Evolutionary conservation across 2,113 vertebrate species (phyloP).

Genomic region (Zosterops lateralis): DNA sequence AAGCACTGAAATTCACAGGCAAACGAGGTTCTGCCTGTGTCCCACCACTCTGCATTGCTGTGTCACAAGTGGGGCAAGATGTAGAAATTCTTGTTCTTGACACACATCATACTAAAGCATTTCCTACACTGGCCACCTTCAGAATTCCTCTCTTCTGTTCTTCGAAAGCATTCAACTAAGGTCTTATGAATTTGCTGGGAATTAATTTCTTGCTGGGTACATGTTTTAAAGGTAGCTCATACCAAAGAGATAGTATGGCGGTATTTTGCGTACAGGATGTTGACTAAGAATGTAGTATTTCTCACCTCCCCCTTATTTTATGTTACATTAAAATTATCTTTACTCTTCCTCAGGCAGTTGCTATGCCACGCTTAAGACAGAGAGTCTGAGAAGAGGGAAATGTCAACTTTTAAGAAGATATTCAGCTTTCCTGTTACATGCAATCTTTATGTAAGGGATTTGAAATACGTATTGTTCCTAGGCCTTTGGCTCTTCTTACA

Average conservation of each 20-base stretch:
- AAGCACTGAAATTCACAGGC: not conserved
- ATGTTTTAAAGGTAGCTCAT: slow-evolving; percentile 48
- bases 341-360: slow-evolving; percentile 54
- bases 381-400: slow-evolving; percentile 36
- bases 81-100: not conserved
- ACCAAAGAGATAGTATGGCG: slow-evolving; percentile 5
- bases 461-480: slow-evolving; percentile 12
- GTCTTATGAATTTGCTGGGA: not conserved
- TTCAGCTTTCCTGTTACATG: slow-evolving; percentile 12
- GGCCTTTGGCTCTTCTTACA: not conserved
- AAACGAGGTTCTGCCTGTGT: not conserved
- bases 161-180: slow-evolving; percentile 4
- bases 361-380: slow-evolving; percentile 27
- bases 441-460: slow-evolving; percentile 39
- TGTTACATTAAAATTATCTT: slow-evolving; percentile 50
- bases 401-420: slow-evolving; percentile 55
- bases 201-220: slow-evolving; percentile 26
- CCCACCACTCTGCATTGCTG: not conserved
- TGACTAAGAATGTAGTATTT: slow-evolving; percentile 54
- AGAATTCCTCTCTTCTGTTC: slow-evolving; percentile 19
- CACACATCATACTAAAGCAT: not conserved
- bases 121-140: not conserved
- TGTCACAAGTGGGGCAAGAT: not conserved
- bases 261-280: slow-evolving; percentile 28
- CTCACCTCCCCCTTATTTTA: slow-evolving; percentile 64